Evolutionary conservation across 2,888 invertebrate genomes (phyloP).

Genomic region (Gryllus longicercus): DNA sequence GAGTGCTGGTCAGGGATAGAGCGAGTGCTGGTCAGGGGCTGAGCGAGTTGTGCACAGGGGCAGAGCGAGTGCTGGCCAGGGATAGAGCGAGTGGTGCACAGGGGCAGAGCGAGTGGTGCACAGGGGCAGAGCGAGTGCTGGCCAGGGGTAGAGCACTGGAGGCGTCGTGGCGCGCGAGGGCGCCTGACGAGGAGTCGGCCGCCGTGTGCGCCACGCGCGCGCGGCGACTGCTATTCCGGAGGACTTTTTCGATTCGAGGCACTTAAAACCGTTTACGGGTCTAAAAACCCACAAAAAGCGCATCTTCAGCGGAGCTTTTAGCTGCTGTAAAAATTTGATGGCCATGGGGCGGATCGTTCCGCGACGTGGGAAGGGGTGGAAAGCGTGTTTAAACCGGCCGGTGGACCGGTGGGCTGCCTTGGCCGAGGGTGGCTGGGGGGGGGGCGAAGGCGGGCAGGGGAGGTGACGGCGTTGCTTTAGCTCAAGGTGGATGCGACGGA

Average conservation of each 20-base stretch:
- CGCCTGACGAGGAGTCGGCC: background rate
- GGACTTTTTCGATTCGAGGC: conserved; percentile 17
- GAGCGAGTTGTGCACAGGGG: too few relatives aligned
- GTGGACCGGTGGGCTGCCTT: background rate
- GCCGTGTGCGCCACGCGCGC: background rate
- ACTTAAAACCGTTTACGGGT: conserved; percentile 17
- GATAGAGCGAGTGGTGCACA: too few relatives aligned
- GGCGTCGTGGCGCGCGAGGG: background rate
- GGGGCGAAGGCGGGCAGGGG: background rate
- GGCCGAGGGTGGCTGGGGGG: background rate
- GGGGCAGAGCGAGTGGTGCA: too few relatives aligned
- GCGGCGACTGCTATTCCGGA: background rate
- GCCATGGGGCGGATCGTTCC: background rate
- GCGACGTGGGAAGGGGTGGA: background rate
- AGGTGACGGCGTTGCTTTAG: background rate
- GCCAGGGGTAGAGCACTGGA: background rate
- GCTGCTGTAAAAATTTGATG: conserved; percentile 17
- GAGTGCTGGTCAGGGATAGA: background rate
- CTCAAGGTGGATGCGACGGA: too few relatives aligned
- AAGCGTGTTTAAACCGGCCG: background rate
- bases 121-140: background rate
- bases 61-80: too few relatives aligned
- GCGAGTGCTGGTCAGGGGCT: too few relatives aligned
- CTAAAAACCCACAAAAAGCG: conserved; percentile 11
- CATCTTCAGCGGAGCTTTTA: conserved; percentile 17